Evolutionary conservation across 2,888 invertebrate genomes (phyloP).

Genomic region (Noctua pronuba): DNA sequence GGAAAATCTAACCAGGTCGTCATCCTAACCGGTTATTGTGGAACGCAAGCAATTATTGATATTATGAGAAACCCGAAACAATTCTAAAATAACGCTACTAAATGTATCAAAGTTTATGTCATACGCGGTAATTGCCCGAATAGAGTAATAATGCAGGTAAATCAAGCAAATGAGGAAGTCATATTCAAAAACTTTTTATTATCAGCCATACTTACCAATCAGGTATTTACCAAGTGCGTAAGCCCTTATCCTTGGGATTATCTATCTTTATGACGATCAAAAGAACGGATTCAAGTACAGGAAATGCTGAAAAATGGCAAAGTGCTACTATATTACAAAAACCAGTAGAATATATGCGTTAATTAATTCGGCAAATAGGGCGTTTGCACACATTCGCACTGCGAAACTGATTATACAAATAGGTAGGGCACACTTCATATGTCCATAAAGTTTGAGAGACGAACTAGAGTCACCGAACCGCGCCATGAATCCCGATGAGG

Average conservation of each 20-base stretch:
- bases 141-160: not conserved
- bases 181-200: not conserved
- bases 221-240: not conserved
- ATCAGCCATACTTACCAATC: not conserved
- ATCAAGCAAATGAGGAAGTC: not conserved
- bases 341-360: not conserved
- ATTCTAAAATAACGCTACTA: not conserved
- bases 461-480: conserved; percentile 64
- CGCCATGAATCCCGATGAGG: conserved; percentile 82
- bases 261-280: not conserved
- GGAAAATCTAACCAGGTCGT: conserved; percentile 21
- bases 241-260: not conserved
- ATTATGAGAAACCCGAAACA: not conserved
- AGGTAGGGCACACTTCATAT: conserved; percentile 55
- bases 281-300: not conserved
- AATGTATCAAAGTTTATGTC: not conserved
- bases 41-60: not conserved
- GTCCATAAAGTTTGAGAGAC: conserved; percentile 57
- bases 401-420: conserved; percentile 31
- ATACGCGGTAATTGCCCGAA: not conserved
- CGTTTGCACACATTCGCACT: conserved; percentile 2
- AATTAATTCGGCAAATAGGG: conserved; percentile 28
- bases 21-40: conserved; percentile 10
- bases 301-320: not conserved
- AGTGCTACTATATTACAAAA: not conserved